Percentiles rank a stretch among this genome's conserved stretches.
Evolutionary conservation across 2,888 invertebrate genomes (phyloP).

Genomic region (Mesochorus sp.): DNA sequence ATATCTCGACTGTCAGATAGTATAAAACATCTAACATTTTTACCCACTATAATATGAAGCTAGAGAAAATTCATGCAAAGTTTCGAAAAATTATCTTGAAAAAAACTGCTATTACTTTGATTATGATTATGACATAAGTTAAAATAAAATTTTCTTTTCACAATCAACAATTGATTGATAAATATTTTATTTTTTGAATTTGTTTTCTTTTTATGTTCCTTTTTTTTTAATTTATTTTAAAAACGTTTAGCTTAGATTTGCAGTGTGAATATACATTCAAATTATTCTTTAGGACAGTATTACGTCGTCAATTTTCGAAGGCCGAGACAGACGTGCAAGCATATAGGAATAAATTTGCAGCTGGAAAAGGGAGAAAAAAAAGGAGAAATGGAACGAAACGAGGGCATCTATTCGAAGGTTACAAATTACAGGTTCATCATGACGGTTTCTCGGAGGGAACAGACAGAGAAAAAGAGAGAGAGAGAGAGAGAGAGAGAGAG

Average conservation of each 20-base stretch:
- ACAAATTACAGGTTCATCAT: constrained; percentile 50
- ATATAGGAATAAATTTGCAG: constrained; percentile 20
- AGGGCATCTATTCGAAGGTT: constrained; percentile 48
- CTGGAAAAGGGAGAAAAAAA: not conserved
- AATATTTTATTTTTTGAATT: no score
- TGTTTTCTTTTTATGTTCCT: no score
- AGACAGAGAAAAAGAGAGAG: constrained; percentile 13
- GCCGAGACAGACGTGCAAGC: not conserved
- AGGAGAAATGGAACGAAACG: constrained; percentile 34
- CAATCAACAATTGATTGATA: no score
- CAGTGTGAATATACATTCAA: no score
- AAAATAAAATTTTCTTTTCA: no score
- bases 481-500: constrained; percentile 27
- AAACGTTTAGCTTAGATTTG: not conserved
- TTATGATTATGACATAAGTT: no score
- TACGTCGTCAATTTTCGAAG: not conserved
- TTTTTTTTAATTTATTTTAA: not conserved
- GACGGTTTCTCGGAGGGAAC: constrained; percentile 1
- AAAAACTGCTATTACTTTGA: no score
- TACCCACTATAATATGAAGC: no score
- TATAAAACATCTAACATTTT: no score
- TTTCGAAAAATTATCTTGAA: no score
- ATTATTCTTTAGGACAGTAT: not conserved
- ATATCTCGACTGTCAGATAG: no score
- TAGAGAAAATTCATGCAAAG: no score